These are phyloP conservation scores for Gasteruption jaculator DNA, from an alignment of 2,888 invertebrate genomes.

Conservation along the genomic window DNA sequence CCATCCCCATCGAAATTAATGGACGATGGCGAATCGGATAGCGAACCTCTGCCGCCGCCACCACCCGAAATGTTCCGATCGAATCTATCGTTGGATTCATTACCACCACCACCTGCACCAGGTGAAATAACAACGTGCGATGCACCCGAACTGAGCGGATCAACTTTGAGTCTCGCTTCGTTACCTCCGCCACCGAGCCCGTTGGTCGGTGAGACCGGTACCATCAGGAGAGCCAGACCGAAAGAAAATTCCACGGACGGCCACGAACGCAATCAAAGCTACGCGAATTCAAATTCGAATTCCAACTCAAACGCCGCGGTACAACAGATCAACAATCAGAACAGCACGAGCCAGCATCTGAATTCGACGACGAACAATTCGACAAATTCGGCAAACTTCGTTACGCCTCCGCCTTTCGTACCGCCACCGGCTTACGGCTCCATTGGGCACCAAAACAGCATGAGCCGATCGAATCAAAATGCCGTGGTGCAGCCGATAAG, in stretches of 20 bases:
- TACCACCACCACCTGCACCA: constrained; percentile 74
- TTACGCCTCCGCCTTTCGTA: constrained; percentile 31
- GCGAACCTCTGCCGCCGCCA: constrained; percentile 65
- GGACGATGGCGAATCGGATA: constrained; percentile 56
- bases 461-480: constrained; percentile 32
- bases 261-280: constrained; percentile 28
- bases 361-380: constrained; percentile 33
- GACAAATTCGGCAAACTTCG: constrained; percentile 38
- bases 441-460: constrained; percentile 30
- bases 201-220: constrained; percentile 52
- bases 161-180: constrained; percentile 66
- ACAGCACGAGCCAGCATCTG: constrained; percentile 16
- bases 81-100: constrained; percentile 73
- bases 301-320: constrained; percentile 37
- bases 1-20: constrained; percentile 51
- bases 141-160: constrained; percentile 62
- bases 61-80: constrained; percentile 73
- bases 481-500: constrained; percentile 32
- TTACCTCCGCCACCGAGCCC: constrained; percentile 71
- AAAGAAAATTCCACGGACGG: constrained; percentile 44
- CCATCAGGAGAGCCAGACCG: constrained; percentile 51
- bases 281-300: constrained; percentile 39
- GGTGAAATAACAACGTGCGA: constrained; percentile 55
- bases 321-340: constrained; percentile 32
- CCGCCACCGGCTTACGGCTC: constrained; percentile 41